Evolutionary conservation across 2,797 vertebrate species (phyloP).

Genomic region (Melanotaenia nigrans): DNA sequence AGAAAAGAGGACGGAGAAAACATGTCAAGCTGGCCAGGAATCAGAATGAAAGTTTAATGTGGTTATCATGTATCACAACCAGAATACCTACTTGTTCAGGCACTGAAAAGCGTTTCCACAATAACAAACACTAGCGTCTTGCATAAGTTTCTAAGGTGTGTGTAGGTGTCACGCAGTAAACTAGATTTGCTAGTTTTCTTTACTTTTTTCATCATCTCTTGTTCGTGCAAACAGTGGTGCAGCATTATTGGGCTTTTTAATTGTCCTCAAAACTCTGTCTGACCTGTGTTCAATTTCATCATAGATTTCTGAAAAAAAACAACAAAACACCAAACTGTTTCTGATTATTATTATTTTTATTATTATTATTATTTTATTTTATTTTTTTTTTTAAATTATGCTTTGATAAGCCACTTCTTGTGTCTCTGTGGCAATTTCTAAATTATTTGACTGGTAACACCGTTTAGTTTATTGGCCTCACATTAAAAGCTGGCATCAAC

Average conservation of each 20-base stretch:
- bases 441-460: slow-evolving; percentile 1
- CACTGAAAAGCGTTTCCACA: background rate
- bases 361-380: no score
- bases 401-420: background rate
- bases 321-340: no score
- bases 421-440: background rate
- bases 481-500: background rate
- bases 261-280: no score
- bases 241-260: background rate
- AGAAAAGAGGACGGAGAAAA: background rate
- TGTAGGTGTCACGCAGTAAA: background rate
- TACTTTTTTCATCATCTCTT: background rate
- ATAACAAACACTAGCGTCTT: background rate
- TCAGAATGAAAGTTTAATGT: background rate
- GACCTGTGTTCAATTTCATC: background rate
- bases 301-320: no score
- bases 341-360: no score
- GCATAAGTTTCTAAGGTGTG: background rate
- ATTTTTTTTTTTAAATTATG: no score
- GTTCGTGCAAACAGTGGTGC: background rate
- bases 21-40: background rate
- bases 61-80: background rate
- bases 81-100: background rate
- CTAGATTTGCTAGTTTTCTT: background rate
- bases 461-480: slow-evolving; percentile 1